Evolutionary conservation across 2,888 invertebrate genomes (phyloP), one percentile per base, ranked within the genome.

Genomic region (Amphipyra tragopoginis): DNA sequence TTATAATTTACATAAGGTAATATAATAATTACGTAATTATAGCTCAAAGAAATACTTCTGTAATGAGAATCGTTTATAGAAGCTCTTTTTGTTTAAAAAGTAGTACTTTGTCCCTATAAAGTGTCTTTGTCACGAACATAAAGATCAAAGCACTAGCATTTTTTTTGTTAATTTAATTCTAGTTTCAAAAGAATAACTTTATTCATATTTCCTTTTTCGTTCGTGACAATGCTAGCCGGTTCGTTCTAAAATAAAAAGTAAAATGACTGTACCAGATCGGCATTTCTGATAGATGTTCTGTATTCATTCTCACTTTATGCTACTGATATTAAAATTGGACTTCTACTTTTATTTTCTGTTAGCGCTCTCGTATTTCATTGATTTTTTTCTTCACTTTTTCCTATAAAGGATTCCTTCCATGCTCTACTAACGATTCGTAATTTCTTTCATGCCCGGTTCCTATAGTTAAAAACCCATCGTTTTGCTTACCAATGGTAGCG

Each of bases 301-400:
- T 75, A 59, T 72, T 71, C 71, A 55, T 71, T 75, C 59, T 75
- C 47, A 38, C 34, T 59, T 75, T 39, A 64, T 58, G 54, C 58
- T 42, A 26, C 29, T 11, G 38, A 21, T 52, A 47, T 47, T 52
- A 49, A 57, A 50, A 50, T 14, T 43, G 29, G 43, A 21, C 26
- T 49, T 49, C 36, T n/a, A 26, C 13, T 43, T 36, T 21, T 42
- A 33, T 48, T n/a, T 33, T 33, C 9, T 42, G 34, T 51, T 40
- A 14, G 5, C 14, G 38, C 38, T 21, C 3, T 21, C 1, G 21
- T 21, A 21, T 21, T 21, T 21, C 21, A 21, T 21, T 21, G 21
- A 21, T 1, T 1, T 21, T 21, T 21, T 21, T 21, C 21, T 21
- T 21, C 21, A 21, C 21, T 21, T 21, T 21, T 21, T 21, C 3